Evolutionary conservation across 2,797 vertebrate genomes (phyloP).

Genomic region (Pygocentrus nattereri): DNA sequence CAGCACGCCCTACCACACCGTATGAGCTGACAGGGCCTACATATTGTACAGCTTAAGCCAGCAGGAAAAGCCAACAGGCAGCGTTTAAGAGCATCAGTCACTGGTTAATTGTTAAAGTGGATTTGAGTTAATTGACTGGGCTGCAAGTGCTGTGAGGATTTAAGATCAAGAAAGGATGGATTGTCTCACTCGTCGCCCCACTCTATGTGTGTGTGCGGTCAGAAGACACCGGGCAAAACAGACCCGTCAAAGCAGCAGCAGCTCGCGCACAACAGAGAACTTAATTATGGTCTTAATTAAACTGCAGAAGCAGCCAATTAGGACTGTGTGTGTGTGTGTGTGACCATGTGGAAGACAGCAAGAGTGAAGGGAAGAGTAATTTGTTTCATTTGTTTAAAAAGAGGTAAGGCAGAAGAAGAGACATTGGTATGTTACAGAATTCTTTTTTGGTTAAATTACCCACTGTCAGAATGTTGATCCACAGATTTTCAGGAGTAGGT

Average conservation of each 20-base stretch:
- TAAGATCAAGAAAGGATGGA: neutral
- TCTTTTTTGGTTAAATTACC: too few relatives aligned
- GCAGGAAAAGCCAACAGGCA: neutral
- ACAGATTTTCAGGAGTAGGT: too few relatives aligned
- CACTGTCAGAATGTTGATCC: too few relatives aligned
- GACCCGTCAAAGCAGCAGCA: constrained; percentile 3
- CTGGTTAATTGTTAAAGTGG: constrained; percentile 37
- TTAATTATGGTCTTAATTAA: constrained; percentile 15
- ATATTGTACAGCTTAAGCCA: neutral
- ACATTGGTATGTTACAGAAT: too few relatives aligned
- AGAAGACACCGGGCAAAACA: neutral
- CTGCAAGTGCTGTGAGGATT: neutral
- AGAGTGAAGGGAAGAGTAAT: neutral
- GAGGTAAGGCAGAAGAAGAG: neutral
- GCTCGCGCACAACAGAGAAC: neutral
- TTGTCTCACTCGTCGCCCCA: neutral
- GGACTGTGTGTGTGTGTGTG: neutral
- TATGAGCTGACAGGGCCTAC: neutral
- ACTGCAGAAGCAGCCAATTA: neutral
- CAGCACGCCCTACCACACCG: neutral
- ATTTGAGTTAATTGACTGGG: constrained; percentile 40
- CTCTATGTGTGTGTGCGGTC: neutral
- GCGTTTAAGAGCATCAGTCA: neutral
- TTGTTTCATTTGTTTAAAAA: neutral
- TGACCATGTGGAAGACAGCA: neutral